A percentile compares a stretch with the other conserved stretches of the same genome.
These are phyloP conservation scores for Psittacula echo DNA, from an alignment of 2,797 vertebrate genomes.

Conservation along the genomic window DNA sequence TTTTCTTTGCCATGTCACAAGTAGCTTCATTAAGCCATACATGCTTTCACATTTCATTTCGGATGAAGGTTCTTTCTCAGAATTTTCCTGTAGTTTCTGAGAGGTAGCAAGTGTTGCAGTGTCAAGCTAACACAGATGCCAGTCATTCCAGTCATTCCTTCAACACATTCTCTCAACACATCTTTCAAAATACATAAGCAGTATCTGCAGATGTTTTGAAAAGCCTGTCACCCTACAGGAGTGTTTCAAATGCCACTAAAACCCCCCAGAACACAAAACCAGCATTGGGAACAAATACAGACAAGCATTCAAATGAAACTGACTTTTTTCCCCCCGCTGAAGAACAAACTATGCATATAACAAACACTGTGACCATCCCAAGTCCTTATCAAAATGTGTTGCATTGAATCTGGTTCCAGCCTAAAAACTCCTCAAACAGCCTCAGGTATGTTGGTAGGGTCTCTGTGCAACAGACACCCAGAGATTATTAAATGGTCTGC, in stretches of 20 bases:
- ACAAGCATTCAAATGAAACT: background rate
- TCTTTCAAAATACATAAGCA: background rate
- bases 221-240: background rate
- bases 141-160: slow-evolving; percentile 48
- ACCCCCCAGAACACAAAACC: background rate
- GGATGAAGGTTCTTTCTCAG: background rate
- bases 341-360: background rate
- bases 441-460: background rate
- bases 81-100: background rate
- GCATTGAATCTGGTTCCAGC: background rate
- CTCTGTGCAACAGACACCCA: background rate
- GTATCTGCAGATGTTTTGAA: background rate
- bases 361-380: background rate
- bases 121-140: slow-evolving; percentile 18
- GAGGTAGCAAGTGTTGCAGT: background rate
- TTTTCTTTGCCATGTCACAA: background rate
- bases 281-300: background rate
- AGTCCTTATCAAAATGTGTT: background rate
- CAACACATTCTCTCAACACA: background rate
- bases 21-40: background rate
- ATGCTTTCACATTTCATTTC: background rate
- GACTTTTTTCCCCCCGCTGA: background rate
- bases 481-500: background rate
- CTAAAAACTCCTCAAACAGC: background rate
- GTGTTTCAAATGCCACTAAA: background rate